Base-by-base conservation (phyloP, 2,797 vertebrate species). In the Macropus fuliginosus region DNA sequence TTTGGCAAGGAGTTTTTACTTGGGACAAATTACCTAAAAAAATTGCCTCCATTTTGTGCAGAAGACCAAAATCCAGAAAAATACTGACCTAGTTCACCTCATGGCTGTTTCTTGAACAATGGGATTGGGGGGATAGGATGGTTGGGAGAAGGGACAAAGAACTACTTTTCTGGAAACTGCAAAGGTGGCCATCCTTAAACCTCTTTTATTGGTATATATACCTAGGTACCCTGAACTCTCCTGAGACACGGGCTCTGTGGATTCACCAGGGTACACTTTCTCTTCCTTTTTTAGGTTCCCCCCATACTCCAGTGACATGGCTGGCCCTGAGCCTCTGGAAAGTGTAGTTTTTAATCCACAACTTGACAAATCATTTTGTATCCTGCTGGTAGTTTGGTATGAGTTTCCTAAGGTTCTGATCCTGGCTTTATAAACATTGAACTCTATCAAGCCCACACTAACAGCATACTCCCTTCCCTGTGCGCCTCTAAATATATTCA, bases 401-500 rank as follows among this genome's bases (percentile, higher is more conserved):
- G 50, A 87, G 31, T 93, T 97, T 94, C 95, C 95, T 94, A 59
- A 46, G n/a, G 74, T 96, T 93, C 50, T 92, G 54, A 94, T 97
- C 57, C 93, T 96, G 96, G 91, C 90, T 93, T 93, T 94, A 46
- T 97, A 96, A 97, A 96, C 92, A 91, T 90, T 92, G 93, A 62
- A 0, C 59, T 46, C 56, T 94, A 59, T 90, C 89, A 56, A 89
- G 81, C 92, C 87, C 54, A 55, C 93, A 93, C 55, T 90, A 27
- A 52, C 91, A 40, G 62, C 93, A 57, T 57, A 4, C 59, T 95
- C 52, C 95, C 92, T 89, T 93, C 93, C 90, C 89, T 50, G 54
- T 29, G 90, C 28, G 89, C 92, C 3, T 3, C 94, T 5, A 59
- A 52, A 81, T 56, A 34, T 40, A 18, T 94, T 96, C 95, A 94